phyloP scores from a whole-genome alignment of 1,140 invertebrate species.

The Drosophila ogumai region DNA sequence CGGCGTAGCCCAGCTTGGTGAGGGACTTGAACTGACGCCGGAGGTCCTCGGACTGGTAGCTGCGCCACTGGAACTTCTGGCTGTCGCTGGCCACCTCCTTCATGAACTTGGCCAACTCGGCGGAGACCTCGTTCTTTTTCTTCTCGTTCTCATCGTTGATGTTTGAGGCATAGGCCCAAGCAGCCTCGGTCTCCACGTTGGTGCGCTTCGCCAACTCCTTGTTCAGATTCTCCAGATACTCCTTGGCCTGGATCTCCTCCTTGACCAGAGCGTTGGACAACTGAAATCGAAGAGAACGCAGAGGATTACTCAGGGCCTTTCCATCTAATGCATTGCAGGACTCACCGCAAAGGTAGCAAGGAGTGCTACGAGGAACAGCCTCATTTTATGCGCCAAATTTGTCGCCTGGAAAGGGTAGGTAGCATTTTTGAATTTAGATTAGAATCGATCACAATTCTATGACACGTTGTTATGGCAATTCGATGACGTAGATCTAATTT shows the following conservation, averaged over 20 bases:
- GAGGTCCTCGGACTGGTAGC: conserved; percentile 87
- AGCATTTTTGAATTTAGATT: conserved; percentile 51
- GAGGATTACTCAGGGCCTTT: not conserved
- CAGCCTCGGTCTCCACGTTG: conserved; percentile 86
- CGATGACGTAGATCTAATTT: conserved; percentile 42
- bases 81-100: conserved; percentile 86
- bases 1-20: conserved; percentile 89
- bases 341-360: conserved; percentile 73
- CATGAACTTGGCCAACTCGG: conserved; percentile 74
- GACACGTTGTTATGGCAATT: conserved; percentile 19
- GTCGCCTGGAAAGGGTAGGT: conserved; percentile 44
- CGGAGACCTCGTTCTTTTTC: conserved; percentile 85
- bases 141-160: conserved; percentile 90
- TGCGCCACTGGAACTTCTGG: conserved; percentile 88
- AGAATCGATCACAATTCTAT: conserved; percentile 14
- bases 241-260: conserved; percentile 87
- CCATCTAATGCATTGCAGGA: not conserved
- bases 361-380: conserved; percentile 60
- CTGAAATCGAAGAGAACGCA: conserved; percentile 21
- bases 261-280: conserved; percentile 73
- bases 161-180: conserved; percentile 91
- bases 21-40: conserved; percentile 89
- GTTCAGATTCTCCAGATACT: conserved; percentile 88
- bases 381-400: conserved; percentile 59
- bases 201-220: conserved; percentile 86